Conservation (phyloP, 1,140 invertebrate species). For the Hylaeus volcanicus region DNA sequence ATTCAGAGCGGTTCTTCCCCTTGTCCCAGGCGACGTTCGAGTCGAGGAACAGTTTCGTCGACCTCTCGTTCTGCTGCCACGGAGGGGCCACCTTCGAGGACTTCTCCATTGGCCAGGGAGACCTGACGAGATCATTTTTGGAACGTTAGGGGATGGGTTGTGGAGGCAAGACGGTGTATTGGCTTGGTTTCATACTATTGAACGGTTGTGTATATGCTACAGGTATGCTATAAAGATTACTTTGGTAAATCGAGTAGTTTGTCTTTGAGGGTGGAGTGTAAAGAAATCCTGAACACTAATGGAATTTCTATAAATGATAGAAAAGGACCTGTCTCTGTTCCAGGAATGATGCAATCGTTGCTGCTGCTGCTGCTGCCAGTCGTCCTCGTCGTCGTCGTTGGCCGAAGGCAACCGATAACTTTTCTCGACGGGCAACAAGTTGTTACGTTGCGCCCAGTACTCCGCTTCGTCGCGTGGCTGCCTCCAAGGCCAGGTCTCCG, state of each 20-base stretch:
- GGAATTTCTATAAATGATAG: no score
- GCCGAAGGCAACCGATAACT: slow-evolving; percentile 61
- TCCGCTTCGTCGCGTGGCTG: slow-evolving; percentile 49
- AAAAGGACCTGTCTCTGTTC: slow-evolving; percentile 8
- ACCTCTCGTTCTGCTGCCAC: slow-evolving; percentile 38
- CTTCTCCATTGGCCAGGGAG: slow-evolving; percentile 12
- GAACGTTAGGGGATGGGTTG: neutral
- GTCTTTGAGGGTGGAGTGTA: no score
- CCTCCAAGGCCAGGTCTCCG: slow-evolving; percentile 64
- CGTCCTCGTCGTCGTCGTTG: slow-evolving; percentile 30
- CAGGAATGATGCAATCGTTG: neutral
- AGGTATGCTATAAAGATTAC: no score
- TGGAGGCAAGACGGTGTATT: no score
- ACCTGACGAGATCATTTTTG: neutral
- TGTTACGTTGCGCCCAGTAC: slow-evolving; percentile 58
- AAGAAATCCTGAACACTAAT: no score
- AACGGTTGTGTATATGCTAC: no score
- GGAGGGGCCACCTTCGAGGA: neutral
- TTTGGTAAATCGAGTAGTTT: no score
- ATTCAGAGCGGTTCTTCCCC: slow-evolving; percentile 56
- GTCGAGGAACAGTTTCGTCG: neutral
- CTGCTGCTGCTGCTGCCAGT: neutral
- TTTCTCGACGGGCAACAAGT: slow-evolving; percentile 52
- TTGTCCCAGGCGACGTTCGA: slow-evolving; percentile 37
- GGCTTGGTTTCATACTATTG: no score